phyloP scores from a whole-genome alignment of 2,888 invertebrate species.

The Nymphalis urticae region DNA sequence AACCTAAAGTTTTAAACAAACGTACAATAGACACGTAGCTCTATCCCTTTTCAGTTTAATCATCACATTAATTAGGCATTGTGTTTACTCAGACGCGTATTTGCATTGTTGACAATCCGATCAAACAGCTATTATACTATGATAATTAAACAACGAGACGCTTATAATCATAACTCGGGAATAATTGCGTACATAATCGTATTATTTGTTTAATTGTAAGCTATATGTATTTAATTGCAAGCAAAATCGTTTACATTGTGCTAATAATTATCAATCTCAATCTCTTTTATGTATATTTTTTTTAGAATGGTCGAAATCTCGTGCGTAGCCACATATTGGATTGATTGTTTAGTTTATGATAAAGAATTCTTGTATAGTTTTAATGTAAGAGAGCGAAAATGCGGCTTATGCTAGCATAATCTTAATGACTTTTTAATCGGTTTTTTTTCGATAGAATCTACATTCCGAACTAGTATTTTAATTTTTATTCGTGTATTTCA shows the following conservation, averaged over 20 bases:
- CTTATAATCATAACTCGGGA: slow-evolving; percentile 39
- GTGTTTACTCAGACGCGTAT: slow-evolving; percentile 70
- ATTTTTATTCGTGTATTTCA: too few species aligned
- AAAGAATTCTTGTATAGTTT: too few species aligned
- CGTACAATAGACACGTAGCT: slow-evolving; percentile 66
- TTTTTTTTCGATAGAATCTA: too few species aligned
- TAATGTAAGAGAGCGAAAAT: too few species aligned
- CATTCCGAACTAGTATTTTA: too few species aligned
- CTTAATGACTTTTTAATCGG: too few species aligned
- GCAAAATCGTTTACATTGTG: background rate
- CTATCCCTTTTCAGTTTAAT: slow-evolving; percentile 72
- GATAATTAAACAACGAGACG: slow-evolving; percentile 55
- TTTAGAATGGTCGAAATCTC: too few species aligned
- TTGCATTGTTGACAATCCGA: slow-evolving; percentile 70
- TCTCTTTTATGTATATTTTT: too few species aligned
- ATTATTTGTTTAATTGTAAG: slow-evolving; percentile 29
- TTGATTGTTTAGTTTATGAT: too few species aligned
- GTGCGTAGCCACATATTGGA: too few species aligned
- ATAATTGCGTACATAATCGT: slow-evolving; percentile 36
- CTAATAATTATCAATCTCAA: background rate
- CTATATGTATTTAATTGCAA: slow-evolving; percentile 14
- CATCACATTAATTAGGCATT: slow-evolving; percentile 74
- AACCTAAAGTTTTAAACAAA: slow-evolving; percentile 53
- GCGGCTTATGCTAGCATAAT: too few species aligned
- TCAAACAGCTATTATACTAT: slow-evolving; percentile 67